These are phyloP conservation scores for Lepus oiostolus DNA, from an alignment of 2,797 vertebrate species.

Conservation along the genomic window DNA sequence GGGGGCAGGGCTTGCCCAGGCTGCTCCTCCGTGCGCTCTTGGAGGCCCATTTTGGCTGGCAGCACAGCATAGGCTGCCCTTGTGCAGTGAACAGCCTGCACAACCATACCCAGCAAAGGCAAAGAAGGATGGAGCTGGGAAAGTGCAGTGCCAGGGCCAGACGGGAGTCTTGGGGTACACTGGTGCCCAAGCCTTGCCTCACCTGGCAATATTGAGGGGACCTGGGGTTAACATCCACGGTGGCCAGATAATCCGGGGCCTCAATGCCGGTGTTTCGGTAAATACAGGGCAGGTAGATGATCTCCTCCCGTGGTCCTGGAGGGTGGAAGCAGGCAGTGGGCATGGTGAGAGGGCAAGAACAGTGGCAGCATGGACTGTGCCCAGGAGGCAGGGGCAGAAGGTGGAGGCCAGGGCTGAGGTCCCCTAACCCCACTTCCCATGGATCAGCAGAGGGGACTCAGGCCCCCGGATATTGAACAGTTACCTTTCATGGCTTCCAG, in stretches of 20 bases:
- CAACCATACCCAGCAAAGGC: neutral
- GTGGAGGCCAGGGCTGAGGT: neutral
- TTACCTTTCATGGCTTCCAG: constrained; percentile 96
- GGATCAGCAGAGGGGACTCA: neutral
- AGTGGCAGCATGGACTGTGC: neutral
- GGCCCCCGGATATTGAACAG: neutral
- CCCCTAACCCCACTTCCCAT: neutral
- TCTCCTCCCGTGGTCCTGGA: constrained; percentile 93
- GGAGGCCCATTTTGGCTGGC: neutral
- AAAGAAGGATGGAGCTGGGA: neutral
- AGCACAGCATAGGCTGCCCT: neutral
- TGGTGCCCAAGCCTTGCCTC: neutral
- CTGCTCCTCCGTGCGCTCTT: fast-evolving
- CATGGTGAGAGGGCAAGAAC: fast-evolving
- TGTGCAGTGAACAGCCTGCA: neutral
- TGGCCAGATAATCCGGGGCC: constrained; percentile 96
- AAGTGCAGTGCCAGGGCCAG: neutral
- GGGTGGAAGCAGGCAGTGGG: neutral
- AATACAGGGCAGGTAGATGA: constrained; percentile 96
- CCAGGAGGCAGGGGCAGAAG: too few species aligned
- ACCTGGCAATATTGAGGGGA: constrained; percentile 94
- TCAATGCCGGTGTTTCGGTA: constrained; percentile 92
- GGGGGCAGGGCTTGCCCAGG: neutral
- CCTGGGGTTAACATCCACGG: constrained; percentile 93
- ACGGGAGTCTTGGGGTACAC: neutral